Percentiles rank a stretch among this genome's conserved stretches.
These are phyloP conservation scores for Hydrotaea diabolus DNA, from an alignment of 2,888 invertebrate species.

Conservation along the genomic window DNA sequence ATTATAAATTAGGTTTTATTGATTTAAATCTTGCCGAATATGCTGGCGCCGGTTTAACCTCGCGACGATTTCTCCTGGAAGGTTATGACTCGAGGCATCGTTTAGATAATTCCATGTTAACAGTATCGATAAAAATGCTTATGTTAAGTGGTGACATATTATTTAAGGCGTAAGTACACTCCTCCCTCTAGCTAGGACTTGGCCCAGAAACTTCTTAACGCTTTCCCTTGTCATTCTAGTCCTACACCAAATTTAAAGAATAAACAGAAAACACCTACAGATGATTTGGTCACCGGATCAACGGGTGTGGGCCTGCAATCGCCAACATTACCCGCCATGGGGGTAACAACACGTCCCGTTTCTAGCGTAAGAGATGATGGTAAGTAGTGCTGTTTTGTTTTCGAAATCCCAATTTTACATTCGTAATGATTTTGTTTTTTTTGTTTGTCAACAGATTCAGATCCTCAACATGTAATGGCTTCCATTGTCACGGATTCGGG, in stretches of 20 bases:
- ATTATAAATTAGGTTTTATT: conserved; percentile 97
- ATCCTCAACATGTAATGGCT: conserved; percentile 74
- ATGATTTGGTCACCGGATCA: conserved; percentile 77
- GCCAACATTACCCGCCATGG: conserved; percentile 71
- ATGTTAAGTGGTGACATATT: conserved; percentile 97
- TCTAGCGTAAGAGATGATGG: conserved; percentile 82
- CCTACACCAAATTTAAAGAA: conserved; percentile 85
- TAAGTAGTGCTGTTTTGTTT: conserved; percentile 79
- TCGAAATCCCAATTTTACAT: no score
- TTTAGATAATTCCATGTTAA: conserved; percentile 97
- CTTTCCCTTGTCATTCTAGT: conserved; percentile 77
- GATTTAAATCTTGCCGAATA: conserved; percentile 98
- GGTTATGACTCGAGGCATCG: conserved; percentile 96
- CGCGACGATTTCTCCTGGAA: conserved; percentile 94
- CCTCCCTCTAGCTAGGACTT: neutral
- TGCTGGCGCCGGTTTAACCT: conserved; percentile 94
- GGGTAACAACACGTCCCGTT: conserved; percentile 76
- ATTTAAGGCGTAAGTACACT: conserved; percentile 94
- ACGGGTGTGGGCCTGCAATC: conserved; percentile 76
- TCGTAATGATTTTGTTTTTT: neutral
- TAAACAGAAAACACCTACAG: conserved; percentile 82
- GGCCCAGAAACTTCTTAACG: neutral
- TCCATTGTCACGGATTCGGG: conserved; percentile 81
- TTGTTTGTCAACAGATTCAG: conserved; percentile 62
- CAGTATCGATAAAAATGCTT: conserved; percentile 94